Evolutionary conservation across 2,797 vertebrate genomes (phyloP).

Genomic region (Cirrhinus molitorella): DNA sequence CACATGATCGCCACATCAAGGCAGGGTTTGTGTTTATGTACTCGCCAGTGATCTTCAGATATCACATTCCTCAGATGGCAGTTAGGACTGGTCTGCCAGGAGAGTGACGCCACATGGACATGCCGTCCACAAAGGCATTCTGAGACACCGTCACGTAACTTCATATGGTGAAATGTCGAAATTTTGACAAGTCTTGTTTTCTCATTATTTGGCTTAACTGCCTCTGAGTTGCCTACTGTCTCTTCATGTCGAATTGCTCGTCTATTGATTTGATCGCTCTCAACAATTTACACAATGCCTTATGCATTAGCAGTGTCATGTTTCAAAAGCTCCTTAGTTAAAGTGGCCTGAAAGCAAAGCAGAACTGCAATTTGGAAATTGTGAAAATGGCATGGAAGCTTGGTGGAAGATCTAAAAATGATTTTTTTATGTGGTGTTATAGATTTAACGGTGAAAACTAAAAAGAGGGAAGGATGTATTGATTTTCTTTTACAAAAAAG

Average conservation of each 20-base stretch:
- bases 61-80: conserved; percentile 40
- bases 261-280: conserved; percentile 9
- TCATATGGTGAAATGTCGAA: not conserved
- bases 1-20: conserved; percentile 13
- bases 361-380: not conserved
- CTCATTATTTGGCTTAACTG: not conserved
- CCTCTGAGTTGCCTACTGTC: not conserved
- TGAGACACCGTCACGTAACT: not conserved
- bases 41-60: conserved; percentile 1
- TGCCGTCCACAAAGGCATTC: not conserved
- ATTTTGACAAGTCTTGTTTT: conserved; percentile 1
- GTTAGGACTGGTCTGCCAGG: not conserved
- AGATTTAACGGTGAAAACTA: not conserved
- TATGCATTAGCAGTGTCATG: not conserved
- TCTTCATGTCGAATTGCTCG: not conserved
- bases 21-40: conserved; percentile 12
- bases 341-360: not conserved
- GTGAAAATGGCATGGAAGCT: not conserved
- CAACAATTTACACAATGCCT: not conserved
- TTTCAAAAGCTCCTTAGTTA: conserved; percentile 25
- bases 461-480: not conserved
- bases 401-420: not conserved
- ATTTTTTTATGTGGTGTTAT: not conserved
- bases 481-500: not conserved
- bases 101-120: not conserved